These are phyloP conservation scores for Drosophila affinis DNA, from an alignment of 2,888 invertebrate genomes.

Conservation along the genomic window DNA sequence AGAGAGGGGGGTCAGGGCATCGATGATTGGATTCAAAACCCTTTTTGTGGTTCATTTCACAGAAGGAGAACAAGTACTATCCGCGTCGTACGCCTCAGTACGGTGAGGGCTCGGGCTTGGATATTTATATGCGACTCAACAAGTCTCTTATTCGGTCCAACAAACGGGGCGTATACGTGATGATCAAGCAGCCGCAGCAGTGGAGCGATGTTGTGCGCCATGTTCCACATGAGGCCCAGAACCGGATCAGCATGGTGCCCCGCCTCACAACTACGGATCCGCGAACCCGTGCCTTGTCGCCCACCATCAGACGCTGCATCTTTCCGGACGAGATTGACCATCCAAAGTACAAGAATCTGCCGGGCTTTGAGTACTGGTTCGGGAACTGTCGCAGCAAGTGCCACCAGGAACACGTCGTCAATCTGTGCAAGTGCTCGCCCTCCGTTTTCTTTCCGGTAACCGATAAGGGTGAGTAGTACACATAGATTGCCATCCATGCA, in stretches of 20 bases:
- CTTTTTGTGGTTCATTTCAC: not conserved
- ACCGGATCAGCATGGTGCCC: conserved; percentile 66
- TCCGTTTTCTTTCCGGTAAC: conserved; percentile 75
- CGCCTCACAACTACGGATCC: conserved; percentile 67
- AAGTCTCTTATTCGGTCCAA: conserved; percentile 44
- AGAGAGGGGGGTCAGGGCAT: conserved; percentile 2
- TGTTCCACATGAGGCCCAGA: conserved; percentile 61
- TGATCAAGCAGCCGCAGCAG: conserved; percentile 77
- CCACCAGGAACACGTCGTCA: conserved; percentile 78
- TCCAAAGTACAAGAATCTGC: conserved; percentile 73
- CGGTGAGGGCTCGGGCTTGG: conserved; percentile 79
- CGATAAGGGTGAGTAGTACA: conserved; percentile 51
- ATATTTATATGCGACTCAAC: conserved; percentile 61
- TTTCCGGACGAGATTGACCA: conserved; percentile 73
- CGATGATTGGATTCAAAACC: too few relatives aligned
- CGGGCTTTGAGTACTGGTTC: conserved; percentile 77
- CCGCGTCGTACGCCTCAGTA: conserved; percentile 74
- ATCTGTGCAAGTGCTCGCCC: conserved; percentile 79
- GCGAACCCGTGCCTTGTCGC: conserved; percentile 60
- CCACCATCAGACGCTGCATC: conserved; percentile 70
- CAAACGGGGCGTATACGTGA: conserved; percentile 70
- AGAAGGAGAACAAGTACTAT: conserved; percentile 74
- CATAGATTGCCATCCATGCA: too few relatives aligned
- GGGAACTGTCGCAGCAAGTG: conserved; percentile 81
- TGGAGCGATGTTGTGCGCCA: conserved; percentile 68